Evolutionary conservation across 2,888 invertebrate genomes (phyloP), one percentile per base, ranked within the genome.

Genomic region (Gymnocheta viridis): DNA sequence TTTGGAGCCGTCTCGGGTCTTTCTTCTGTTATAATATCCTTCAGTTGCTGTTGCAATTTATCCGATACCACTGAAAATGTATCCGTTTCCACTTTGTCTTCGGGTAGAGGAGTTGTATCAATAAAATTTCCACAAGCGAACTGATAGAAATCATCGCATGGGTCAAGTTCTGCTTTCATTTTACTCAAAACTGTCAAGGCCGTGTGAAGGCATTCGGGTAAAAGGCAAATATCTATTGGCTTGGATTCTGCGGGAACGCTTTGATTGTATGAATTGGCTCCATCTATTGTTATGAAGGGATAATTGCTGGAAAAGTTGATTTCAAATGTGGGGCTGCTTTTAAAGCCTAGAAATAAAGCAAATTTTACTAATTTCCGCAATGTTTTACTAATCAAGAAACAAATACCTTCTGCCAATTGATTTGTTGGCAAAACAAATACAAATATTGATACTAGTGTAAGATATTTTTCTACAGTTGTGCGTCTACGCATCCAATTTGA

Each of bases 401-500:
- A 94, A 73, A 94, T 82, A 94, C 94, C 85, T 56, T n/a, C 17
- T 7, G 17, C 58, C 35, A 94, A 93, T 62, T 47, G 47, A 19
- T 47, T 47, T 47, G 17, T 47, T 47, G 47, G 47, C 7, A 47
- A 19, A 47, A 95, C 92, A 83, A 94, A 92, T 56, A 94, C 92
- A 81, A 95, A 92, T 58, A 92, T 91, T 79, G 94, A 93, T 12
- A 94, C 90, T 73, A 95, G 90, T 82, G 95, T 94, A 87, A 96
- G 92, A 49, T 94, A 93, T 87, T 95, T 93, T 91, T 96, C 96
- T 93, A 96, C 92, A 86, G 95, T 93, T 47, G 95, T 95, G 86
- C 96, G 93, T 83, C 96, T 93, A 87, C 94, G 94, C 96, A 96
- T 96, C 96, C 96, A 96, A 92, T 95, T 95, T 88, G 95, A 95